These are phyloP conservation scores for Orientallactaga bullata DNA, from an alignment of 2,113 vertebrate genomes.

Conservation along the genomic window DNA sequence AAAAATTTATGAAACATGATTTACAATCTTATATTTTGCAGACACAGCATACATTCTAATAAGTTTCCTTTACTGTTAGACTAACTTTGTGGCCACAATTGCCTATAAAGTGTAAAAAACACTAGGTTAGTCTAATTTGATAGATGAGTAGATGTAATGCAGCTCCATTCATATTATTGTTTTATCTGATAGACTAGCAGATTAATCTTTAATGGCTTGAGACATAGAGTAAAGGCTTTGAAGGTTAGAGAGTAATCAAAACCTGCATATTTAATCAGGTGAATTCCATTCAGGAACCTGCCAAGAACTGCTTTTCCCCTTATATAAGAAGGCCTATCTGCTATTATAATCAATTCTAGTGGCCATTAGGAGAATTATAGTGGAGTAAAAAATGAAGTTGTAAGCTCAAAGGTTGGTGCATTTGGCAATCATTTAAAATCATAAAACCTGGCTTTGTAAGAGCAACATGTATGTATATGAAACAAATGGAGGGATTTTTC, in stretches of 20 bases:
- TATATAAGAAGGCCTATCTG: constrained; percentile 73
- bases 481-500: constrained; percentile 60
- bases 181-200: constrained; percentile 81
- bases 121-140: constrained; percentile 75
- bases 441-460: constrained; percentile 76
- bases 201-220: constrained; percentile 87
- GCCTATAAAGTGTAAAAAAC: constrained; percentile 55
- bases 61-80: background rate
- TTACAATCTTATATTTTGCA: constrained; percentile 33
- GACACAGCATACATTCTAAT: constrained; percentile 24
- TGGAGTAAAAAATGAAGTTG: constrained; percentile 76
- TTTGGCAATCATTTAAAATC: constrained; percentile 70
- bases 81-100: constrained; percentile 40
- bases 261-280: constrained; percentile 87
- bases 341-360: constrained; percentile 85
- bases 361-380: constrained; percentile 83
- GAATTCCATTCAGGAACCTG: constrained; percentile 81
- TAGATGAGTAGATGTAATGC: constrained; percentile 82
- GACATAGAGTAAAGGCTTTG: constrained; percentile 85
- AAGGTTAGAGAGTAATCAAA: constrained; percentile 88
- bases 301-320: constrained; percentile 80
- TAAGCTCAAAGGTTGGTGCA: constrained; percentile 78
- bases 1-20: background rate
- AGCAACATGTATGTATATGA: constrained; percentile 36
- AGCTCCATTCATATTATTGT: constrained; percentile 81